Evolutionary conservation across 1,140 invertebrate species (phyloP).

Genomic region (Ceratitis capitata): DNA sequence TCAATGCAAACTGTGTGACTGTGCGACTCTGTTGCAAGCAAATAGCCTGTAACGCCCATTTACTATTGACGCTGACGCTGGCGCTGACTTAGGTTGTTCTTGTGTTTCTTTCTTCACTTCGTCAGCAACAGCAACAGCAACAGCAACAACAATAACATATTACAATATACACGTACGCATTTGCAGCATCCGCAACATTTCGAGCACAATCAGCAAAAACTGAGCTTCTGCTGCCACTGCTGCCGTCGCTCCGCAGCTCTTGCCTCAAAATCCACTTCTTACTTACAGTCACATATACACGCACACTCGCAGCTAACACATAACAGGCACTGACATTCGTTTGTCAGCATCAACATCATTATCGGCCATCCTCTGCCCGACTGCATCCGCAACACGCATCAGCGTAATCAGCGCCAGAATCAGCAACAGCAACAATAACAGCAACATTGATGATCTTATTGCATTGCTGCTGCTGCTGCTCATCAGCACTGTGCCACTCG

Average conservation of each 20-base stretch:
- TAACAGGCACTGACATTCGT: not conserved
- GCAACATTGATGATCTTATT: not conserved
- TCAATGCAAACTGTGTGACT: not conserved
- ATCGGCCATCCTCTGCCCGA: not conserved
- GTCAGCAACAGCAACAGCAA: too few species aligned
- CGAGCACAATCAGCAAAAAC: not conserved
- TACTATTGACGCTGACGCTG: not conserved
- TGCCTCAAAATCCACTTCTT: not conserved
- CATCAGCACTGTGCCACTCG: conserved; percentile 20
- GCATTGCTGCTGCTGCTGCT: not conserved
- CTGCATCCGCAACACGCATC: not conserved
- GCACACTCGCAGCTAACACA: too few species aligned
- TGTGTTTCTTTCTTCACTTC: not conserved
- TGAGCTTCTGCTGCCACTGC: too few species aligned
- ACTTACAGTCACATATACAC: not conserved
- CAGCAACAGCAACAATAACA: not conserved
- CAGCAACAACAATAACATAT: not conserved
- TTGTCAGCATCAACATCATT: not conserved
- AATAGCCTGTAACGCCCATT: not conserved
- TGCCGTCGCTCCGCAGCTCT: too few species aligned
- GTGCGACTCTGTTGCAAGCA: not conserved
- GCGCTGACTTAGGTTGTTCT: too few species aligned
- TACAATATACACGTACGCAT: not conserved
- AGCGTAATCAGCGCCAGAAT: not conserved
- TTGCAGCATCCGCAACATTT: conserved; percentile 1